Base-by-base conservation (phyloP, 2,113 vertebrate species). In the Ibidorhyncha struthersii region DNA sequence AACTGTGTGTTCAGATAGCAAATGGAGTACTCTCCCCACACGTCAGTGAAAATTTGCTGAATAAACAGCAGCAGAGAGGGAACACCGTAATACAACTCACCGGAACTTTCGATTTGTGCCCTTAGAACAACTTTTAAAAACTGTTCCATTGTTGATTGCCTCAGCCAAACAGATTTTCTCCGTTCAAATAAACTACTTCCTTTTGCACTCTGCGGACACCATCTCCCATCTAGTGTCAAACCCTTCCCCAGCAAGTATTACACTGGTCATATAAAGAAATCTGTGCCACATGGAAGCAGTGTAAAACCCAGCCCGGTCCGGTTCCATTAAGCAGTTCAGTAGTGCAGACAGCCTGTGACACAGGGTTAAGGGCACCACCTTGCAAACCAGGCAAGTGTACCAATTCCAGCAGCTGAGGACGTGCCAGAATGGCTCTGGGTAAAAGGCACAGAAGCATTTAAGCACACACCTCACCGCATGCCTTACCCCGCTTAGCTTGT, bases 31-130 rank as follows among this genome's bases (percentile, higher is more conserved):
- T 25, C 8, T 53, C 30, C 52, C 40, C 47, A 58, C 11, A 1
- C 0, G 0, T 8, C 20, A 1, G 16, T 13, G 61, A 53, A 62
- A 81, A 78, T 6, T 3, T 17, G 12, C 67, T 26, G 25, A 70
- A 45, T 6, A 43, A 86, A 63, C 5, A 53, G 17, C 63, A 29
- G 7, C 2, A 10, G 43, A 61, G 29, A 73, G 29, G 66, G 32
- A 69, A 72, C 22, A 5, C 2, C 1, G 2, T 11, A 43, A 47
- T 9, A 52, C 56, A 53, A 9, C 21, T 41, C 58, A 53, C 7
- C 49, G 49, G 12, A 77, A 67, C 59, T 78, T 77, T 2, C n/a
- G 21, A 55, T 67, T 2, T 78, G 41, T 38, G 52, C 8, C 77
- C 77, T 74, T 17, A 45, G 12, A 78, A 69, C 40, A n/a, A 41